Base-by-base conservation (phyloP, 1,140 invertebrate genomes). In the Grapholita molesta region DNA sequence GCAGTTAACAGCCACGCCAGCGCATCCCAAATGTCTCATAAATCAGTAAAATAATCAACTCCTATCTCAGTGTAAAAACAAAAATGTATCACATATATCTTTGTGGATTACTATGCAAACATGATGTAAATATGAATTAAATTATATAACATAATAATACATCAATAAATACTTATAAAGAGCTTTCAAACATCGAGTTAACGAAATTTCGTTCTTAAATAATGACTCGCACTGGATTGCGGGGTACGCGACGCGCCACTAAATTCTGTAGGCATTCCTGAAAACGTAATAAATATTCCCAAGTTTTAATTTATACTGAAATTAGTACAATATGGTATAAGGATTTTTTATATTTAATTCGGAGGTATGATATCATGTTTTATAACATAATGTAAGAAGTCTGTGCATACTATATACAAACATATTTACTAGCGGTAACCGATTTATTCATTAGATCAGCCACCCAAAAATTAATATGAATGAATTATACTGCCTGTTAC, bases 61-160 rank as follows among this genome's bases (percentile, higher is more conserved):
- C 24, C n/a, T 28, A 28, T 32, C 15, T 28, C 55, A 61, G 7
- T 30, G 55, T 72, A 71, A 77, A 66, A 78, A 79, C 76, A 76
- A 75, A 77, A 77, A 79, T 74, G 74, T 82, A 84, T 82, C 80
- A 84, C 80, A 84, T 78, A 77, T 71, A 78, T 69, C 72, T 72
- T 75, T 76, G 74, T 80, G 52, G 66, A 53, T 69, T 69, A 23
- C 21, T 30, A 28, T 28, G 53, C 53, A 42, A 18, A 42, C 38
- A 42, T 15, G 42, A 48, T 48, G 42, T 67, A 68, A 70, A 73
- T 69, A 73, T 69, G 66, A 70, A 66, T 67, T 57, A 38, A 61
- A 61, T 28, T n/a, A 57, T 57, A 68, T 61, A 23, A 69, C 48
- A 69, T 65, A 65, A 70, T 65, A 55, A 55, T 24, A 61, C 24